Base-by-base conservation (phyloP, 2,113 vertebrate species). In the Crotalus helleri region DNA sequence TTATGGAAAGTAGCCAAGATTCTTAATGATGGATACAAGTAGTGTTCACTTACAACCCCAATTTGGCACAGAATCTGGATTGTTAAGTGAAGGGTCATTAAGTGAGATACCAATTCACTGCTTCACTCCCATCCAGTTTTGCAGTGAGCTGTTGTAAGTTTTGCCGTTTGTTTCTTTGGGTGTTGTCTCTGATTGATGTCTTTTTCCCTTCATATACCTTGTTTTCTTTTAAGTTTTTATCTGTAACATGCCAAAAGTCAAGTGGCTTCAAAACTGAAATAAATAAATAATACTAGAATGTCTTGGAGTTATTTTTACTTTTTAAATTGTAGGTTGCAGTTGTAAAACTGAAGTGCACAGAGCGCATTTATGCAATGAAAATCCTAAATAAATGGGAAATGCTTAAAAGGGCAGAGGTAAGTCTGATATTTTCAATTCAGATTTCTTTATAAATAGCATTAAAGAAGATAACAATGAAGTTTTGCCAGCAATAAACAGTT, bases 371-470 rank as follows among this genome's bases (percentile, higher is more conserved):
- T 3, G 99, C 99, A 55, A 99, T 99, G 99, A 99, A 99, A 97
- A 99, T 99, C 94, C 98, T 99, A 54, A 99, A 99, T 96, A 99
- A 99, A 95, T 99, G 99, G 99, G 99, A 99, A 95, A 99, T 99
- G 99, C 97, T 99, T 51, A 99, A 99, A 97, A 98, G 99, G 95
- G 99, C 99, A 0, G 99, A 99, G 98, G 99, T 99, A 94, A 97
- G 97, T 95, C 85, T 44, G 86, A 51, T 0, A 0, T 93, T 86
- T 92, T 86, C 92, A 95, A 93, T 0, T 0, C 15, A 39, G 53
- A 85, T 93, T 90, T 90, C 58, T 90, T 94, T 51, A 89, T 8
- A 90, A 95, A 92, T 94, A 0, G 2, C 23, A 92, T 94, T 93
- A 88, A 54, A 54, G 44, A 95, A 93, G 89, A 92, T 92, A 69